A percentile compares a stretch with the other conserved stretches of the same genome.
phyloP scores from a whole-genome alignment of 1,140 invertebrate species.

The Chlorops oryzae region DNA sequence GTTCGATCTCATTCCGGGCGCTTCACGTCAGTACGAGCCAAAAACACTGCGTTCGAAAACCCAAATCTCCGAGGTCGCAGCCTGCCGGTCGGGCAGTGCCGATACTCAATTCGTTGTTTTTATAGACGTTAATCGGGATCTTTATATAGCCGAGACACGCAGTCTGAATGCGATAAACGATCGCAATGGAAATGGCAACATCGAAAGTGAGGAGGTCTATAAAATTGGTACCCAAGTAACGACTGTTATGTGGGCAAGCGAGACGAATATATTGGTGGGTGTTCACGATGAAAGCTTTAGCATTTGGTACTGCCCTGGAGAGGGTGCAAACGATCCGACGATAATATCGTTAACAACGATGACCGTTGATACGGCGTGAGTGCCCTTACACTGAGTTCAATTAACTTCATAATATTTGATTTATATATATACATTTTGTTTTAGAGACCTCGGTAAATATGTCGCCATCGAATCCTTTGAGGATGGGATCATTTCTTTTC shows the following conservation, averaged over 20 bases:
- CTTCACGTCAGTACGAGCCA: slow-evolving; percentile 61
- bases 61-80: slow-evolving; percentile 61
- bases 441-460: slow-evolving; percentile 54
- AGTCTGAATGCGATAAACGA: slow-evolving; percentile 32
- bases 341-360: slow-evolving; percentile 53
- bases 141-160: slow-evolving; percentile 65
- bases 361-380: slow-evolving; percentile 55
- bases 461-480: slow-evolving; percentile 73
- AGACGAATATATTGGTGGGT: slow-evolving; percentile 76
- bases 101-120: slow-evolving; percentile 68
- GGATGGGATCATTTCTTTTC: slow-evolving; percentile 53
- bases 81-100: slow-evolving; percentile 66
- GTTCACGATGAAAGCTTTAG: slow-evolving; percentile 74
- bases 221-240: slow-evolving; percentile 77
- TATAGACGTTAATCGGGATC: slow-evolving; percentile 74
- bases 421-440: too few relatives aligned
- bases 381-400: slow-evolving; percentile 33
- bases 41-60: slow-evolving; percentile 54
- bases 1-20: slow-evolving; percentile 71
- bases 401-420: too few relatives aligned
- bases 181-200: slow-evolving; percentile 46
- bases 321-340: slow-evolving; percentile 68
- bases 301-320: slow-evolving; percentile 81
- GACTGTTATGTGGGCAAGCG: slow-evolving; percentile 74
- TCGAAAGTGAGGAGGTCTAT: slow-evolving; percentile 46